Evolutionary conservation across 2,113 vertebrate genomes (phyloP).

Genomic region (Australoheros scitulus): DNA sequence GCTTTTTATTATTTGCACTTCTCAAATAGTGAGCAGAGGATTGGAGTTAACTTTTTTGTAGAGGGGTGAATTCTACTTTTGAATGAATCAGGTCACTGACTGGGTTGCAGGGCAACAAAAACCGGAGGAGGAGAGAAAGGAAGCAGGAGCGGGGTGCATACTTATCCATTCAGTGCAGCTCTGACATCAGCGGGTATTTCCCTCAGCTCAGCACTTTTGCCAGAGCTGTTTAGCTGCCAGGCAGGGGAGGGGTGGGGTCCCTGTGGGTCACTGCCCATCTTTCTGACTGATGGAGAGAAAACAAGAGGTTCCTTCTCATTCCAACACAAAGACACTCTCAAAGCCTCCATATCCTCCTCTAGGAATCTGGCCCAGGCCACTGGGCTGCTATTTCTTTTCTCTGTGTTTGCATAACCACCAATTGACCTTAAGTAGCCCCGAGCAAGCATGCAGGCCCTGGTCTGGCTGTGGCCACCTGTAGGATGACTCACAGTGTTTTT

Average conservation of each 20-base stretch:
- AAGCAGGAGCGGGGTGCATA: constrained; percentile 8
- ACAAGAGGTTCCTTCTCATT: constrained; percentile 73
- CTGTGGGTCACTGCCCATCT: constrained; percentile 73
- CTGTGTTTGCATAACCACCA: constrained; percentile 61
- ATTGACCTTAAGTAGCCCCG: constrained; percentile 55
- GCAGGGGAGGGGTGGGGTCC: constrained; percentile 37
- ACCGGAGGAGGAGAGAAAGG: background rate
- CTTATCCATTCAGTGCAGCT: constrained; percentile 58
- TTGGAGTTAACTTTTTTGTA: background rate
- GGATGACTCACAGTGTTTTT: constrained; percentile 21
- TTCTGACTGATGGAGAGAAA: constrained; percentile 70
- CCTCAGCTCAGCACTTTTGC: constrained; percentile 71
- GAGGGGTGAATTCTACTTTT: background rate
- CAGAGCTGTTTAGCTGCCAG: constrained; percentile 46
- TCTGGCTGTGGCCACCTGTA: constrained; percentile 5
- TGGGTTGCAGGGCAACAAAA: background rate
- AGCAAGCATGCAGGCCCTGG: constrained; percentile 19
- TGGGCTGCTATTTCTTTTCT: constrained; percentile 27
- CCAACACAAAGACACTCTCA: constrained; percentile 71
- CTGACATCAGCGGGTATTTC: constrained; percentile 72
- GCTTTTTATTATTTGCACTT: constrained; percentile 13
- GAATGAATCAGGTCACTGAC: constrained; percentile 19
- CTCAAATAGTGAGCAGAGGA: background rate
- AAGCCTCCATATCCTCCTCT: constrained; percentile 48
- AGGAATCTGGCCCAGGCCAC: constrained; percentile 47